Percentiles rank a stretch among this genome's conserved stretches.
Conservation (phyloP, 1,140 invertebrate genomes). For the Kradibia gibbosae region DNA sequence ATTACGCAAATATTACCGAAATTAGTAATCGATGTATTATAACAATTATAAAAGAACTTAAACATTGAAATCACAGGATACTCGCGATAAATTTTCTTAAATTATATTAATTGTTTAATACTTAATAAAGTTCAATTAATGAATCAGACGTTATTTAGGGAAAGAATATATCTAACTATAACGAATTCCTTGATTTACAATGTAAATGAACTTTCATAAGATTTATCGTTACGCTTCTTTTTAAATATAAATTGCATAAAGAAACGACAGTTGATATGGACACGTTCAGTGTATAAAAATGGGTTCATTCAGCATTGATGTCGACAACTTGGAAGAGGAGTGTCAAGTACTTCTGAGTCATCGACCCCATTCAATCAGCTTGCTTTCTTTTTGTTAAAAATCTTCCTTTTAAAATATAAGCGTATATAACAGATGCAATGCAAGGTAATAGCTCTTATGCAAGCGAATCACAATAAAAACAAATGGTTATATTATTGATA, state of each 20-base stretch:
- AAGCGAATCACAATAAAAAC: too few species aligned
- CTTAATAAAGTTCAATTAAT: too few species aligned
- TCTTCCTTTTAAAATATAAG: not conserved
- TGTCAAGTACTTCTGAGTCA: conserved; percentile 34
- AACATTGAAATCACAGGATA: not conserved
- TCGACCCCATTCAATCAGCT: conserved; percentile 26
- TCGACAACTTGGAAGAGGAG: conserved; percentile 9
- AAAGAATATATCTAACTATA: too few species aligned
- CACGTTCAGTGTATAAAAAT: not conserved
- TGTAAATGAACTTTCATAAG: too few species aligned
- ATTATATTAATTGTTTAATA: too few species aligned
- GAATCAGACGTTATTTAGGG: too few species aligned
- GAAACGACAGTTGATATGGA: not conserved
- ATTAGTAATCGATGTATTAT: not conserved
- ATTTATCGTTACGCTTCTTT: not conserved
- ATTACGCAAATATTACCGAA: not conserved
- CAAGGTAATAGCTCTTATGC: not conserved
- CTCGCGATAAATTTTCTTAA: too few species aligned
- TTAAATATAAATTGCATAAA: not conserved
- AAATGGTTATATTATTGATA: too few species aligned
- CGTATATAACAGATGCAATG: not conserved
- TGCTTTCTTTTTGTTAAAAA: conserved; percentile 23
- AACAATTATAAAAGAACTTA: not conserved
- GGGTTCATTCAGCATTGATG: conserved; percentile 1
- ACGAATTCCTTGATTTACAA: too few species aligned